These are phyloP conservation scores for Brienomyrus longianalis DNA, from an alignment of 2,113 vertebrate genomes.

Conservation along the genomic window DNA sequence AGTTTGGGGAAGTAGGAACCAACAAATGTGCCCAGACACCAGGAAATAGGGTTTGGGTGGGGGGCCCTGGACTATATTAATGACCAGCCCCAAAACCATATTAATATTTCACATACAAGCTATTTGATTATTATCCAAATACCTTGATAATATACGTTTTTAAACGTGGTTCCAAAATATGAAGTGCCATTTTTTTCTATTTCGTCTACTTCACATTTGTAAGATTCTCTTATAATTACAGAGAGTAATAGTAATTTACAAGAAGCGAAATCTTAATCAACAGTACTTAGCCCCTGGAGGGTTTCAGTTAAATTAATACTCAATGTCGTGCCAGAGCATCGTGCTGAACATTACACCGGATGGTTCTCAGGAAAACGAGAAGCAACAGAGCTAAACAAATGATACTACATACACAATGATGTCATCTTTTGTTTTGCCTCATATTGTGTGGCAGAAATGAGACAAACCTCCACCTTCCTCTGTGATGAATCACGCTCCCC, in stretches of 20 bases:
- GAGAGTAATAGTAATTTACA: conserved; percentile 24
- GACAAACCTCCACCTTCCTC: neutral
- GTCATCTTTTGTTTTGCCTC: neutral
- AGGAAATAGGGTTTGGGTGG: neutral
- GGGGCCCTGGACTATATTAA: neutral
- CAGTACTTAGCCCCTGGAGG: conserved; percentile 15
- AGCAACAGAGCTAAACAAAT: neutral
- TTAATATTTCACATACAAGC: neutral
- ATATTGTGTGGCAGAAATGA: neutral
- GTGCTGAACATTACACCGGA: neutral
- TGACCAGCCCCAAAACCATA: neutral
- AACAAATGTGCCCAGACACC: neutral
- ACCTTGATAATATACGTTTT: neutral
- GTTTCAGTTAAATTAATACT: conserved; percentile 22
- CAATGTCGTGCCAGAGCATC: conserved; percentile 17
- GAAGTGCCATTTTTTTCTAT: neutral
- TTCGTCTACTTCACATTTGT: neutral
- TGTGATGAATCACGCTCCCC: neutral
- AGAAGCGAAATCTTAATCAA: conserved; percentile 22
- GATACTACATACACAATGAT: neutral
- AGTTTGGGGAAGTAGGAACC: neutral
- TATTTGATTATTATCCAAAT: neutral
- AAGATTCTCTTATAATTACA: conserved; percentile 19
- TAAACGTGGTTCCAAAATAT: neutral
- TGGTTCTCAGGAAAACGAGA: conserved; percentile 5